Conservation (phyloP, 1,140 invertebrate genomes). For the Habropoda laboriosa region DNA sequence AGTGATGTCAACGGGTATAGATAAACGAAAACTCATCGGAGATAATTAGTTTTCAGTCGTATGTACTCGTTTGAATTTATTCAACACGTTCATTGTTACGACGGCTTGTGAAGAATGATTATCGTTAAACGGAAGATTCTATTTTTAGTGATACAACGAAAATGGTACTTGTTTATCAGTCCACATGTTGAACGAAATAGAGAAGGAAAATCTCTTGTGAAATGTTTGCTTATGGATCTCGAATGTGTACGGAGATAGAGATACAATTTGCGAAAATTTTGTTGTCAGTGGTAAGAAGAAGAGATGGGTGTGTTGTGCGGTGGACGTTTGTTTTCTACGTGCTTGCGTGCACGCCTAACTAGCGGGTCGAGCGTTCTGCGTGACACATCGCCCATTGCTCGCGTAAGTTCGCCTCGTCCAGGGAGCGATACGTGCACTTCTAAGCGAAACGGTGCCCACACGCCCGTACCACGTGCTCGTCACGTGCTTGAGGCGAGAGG, state of each 20-base stretch:
- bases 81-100: no score
- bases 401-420: conserved; percentile 17
- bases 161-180: no score
- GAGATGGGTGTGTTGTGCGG: not conserved
- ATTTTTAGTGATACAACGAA: no score
- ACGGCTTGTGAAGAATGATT: no score
- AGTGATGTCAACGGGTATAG: not conserved
- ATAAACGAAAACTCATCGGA: not conserved
- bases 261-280: not conserved
- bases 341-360: not conserved
- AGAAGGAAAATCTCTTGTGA: not conserved
- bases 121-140: no score
- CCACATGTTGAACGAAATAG: no score
- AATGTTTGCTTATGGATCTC: not conserved
- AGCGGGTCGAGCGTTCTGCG: conserved; percentile 2
- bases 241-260: not conserved
- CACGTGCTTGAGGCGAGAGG: conserved; percentile 68
- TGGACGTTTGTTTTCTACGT: not conserved
- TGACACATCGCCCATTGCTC: conserved; percentile 6
- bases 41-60: no score
- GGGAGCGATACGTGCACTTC: not conserved
- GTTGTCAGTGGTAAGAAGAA: not conserved
- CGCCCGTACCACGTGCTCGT: conserved; percentile 66
- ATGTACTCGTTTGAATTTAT: no score
- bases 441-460: conserved; percentile 48